Base-by-base conservation (phyloP, 1,140 invertebrate genomes). In the Trichonephila inaurata region DNA sequence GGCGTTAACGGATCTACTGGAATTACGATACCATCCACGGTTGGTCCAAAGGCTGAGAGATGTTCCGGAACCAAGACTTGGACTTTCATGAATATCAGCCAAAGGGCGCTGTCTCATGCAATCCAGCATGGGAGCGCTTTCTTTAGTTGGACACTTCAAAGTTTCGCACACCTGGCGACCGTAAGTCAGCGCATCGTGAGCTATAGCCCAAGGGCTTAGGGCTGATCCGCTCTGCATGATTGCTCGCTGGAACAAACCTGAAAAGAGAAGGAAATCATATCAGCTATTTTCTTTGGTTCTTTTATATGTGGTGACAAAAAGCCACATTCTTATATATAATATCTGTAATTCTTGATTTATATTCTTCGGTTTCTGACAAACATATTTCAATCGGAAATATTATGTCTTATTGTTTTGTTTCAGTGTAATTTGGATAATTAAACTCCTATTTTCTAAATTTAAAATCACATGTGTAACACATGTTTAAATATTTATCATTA, bases 31-130 rank as follows among this genome's bases (percentile, higher is more conserved):
- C 98, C 98, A 96, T 98, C 98, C 94, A 98, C 97, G 95, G 98
- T 98, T 6, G 98, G 98, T 21, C 98, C 98, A 95, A 98, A 98
- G 21, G 98, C 98, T 28, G 98, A 97, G 21, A 98, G 96, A 95
- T 98, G 98, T 94, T 97, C 96, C 1, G 98, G 98, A 77, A 97
- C 97, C 94, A 98, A 97, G 28, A 98, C 96, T 94, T 97, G 96
- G 16, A 98, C 95, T 94, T 95, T 94, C 62, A 95, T 94, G 44
- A n/a, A 95, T 97, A 44, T 97, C 96, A 33, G 94, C 95, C 94
- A 97, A 95, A 97, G 97, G 95, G 97, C 98, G 94, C 97, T 97
- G 88, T 92, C 98, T 97, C 83, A 99, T 96, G 96, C 98, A 99
- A 94, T 97, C 97, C 85, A 99, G 96, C 89, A 99, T 96, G 69